Percentiles rank a stretch among this genome's conserved stretches.
Conservation (phyloP, 2,797 vertebrate genomes). For the Labeo calbasu region DNA sequence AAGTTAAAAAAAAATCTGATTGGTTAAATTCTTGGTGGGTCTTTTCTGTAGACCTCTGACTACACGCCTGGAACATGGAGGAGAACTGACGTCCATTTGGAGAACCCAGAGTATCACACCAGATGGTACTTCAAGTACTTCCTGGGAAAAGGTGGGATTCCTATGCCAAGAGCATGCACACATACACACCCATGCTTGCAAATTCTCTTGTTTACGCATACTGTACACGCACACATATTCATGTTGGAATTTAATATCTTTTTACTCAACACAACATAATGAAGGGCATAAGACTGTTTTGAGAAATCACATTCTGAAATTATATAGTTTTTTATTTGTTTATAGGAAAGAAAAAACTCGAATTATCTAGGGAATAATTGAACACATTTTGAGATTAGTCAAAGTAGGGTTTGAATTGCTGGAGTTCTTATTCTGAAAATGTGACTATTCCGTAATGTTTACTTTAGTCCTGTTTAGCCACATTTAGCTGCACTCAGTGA, state of each 20-base stretch:
- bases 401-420: neutral
- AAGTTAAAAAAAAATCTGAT: neutral
- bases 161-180: conserved; percentile 16
- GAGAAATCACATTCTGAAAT: neutral
- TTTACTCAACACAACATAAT: neutral
- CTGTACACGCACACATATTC: neutral
- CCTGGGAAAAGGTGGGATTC: conserved; percentile 92
- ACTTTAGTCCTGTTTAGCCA: too few species aligned
- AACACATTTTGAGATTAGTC: neutral
- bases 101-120: conserved; percentile 98
- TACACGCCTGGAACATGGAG: conserved; percentile 92
- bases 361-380: neutral
- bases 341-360: neutral
- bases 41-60: conserved; percentile 78
- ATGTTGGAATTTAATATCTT: neutral
- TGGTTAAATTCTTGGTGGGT: conserved; percentile 4
- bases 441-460: too few species aligned
- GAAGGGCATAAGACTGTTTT: conserved; percentile 1
- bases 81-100: conserved; percentile 97
- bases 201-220: neutral
- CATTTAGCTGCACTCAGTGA: too few species aligned
- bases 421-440: neutral
- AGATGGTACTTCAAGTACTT: conserved; percentile 99
- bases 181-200: neutral
- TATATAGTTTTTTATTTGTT: neutral